Conservation (phyloP, 2,888 invertebrate species). For the Pinctada fucata region DNA sequence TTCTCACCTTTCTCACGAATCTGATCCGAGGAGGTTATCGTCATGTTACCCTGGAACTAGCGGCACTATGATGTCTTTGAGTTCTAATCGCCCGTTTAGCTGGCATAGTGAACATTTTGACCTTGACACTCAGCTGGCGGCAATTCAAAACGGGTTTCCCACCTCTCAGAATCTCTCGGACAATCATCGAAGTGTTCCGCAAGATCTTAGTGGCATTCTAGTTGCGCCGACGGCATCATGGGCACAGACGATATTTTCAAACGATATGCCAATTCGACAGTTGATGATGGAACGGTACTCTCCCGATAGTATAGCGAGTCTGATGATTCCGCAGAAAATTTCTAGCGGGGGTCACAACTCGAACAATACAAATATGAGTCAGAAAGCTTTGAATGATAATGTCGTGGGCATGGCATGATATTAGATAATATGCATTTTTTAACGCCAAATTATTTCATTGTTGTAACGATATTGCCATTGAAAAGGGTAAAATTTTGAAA, state of each 20-base stretch:
- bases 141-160: slow-evolving; percentile 44
- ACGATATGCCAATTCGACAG: slow-evolving; percentile 45
- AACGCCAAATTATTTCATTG: no score
- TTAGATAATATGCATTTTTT: no score
- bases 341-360: slow-evolving; percentile 64
- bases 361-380: slow-evolving; percentile 61
- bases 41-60: slow-evolving; percentile 61
- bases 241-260: slow-evolving; percentile 57
- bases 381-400: slow-evolving; percentile 68
- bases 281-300: slow-evolving; percentile 58
- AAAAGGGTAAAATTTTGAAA: no score
- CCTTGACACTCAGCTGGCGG: slow-evolving; percentile 63
- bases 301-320: slow-evolving; percentile 60
- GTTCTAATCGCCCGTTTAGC: slow-evolving; percentile 65
- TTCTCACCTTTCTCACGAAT: slow-evolving; percentile 62
- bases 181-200: slow-evolving; percentile 68
- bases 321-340: slow-evolving; percentile 64
- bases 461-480: no score
- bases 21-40: slow-evolving; percentile 66
- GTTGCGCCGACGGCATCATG: slow-evolving; percentile 49
- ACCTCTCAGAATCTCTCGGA: slow-evolving; percentile 43
- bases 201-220: slow-evolving; percentile 47
- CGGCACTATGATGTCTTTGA: slow-evolving; percentile 58
- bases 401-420: slow-evolving; percentile 65
- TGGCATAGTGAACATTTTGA: slow-evolving; percentile 74